A percentile compares a stretch with the other conserved stretches of the same genome.
phyloP scores from a whole-genome alignment of 2,113 vertebrate species.

The Struthio camelus region DNA sequence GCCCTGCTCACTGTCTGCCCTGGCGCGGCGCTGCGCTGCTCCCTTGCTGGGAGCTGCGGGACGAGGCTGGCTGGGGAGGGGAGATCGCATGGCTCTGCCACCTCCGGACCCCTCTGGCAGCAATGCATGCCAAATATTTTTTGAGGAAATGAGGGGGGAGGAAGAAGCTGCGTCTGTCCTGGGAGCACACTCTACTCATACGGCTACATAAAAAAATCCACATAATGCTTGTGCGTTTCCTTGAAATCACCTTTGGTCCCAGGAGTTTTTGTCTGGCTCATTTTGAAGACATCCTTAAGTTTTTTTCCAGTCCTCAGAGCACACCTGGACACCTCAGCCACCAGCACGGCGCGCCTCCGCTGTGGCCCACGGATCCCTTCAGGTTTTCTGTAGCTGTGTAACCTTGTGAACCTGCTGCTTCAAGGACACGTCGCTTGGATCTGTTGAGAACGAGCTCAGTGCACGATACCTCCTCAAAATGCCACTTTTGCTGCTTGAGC shows the following conservation, averaged over 20 bases:
- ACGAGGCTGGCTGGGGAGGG: too few species aligned
- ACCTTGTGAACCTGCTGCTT: not conserved
- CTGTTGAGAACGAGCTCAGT: not conserved
- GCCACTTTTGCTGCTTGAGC: not conserved
- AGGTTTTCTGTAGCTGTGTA: not conserved
- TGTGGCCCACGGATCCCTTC: not conserved
- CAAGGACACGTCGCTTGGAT: not conserved
- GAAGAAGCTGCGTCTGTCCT: not conserved
- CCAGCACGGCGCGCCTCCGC: fast-evolving
- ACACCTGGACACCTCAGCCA: not conserved
- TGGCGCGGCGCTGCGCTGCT: too few species aligned
- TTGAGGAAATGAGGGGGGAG: fast-evolving
- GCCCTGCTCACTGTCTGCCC: too few species aligned
- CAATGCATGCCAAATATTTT: not conserved
- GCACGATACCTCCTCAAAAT: not conserved
- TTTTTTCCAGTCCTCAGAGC: not conserved
- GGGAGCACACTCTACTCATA: not conserved
- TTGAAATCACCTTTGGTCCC: not conserved
- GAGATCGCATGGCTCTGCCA: too few species aligned
- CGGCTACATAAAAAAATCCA: not conserved
- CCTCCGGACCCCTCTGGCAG: not conserved
- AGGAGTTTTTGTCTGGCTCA: fast-evolving
- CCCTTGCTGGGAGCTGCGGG: too few species aligned
- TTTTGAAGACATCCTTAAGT: fast-evolving
- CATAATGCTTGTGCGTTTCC: fast-evolving